These are phyloP conservation scores for Drosophila lutescens DNA, from an alignment of 2,888 invertebrate genomes.

Conservation along the genomic window DNA sequence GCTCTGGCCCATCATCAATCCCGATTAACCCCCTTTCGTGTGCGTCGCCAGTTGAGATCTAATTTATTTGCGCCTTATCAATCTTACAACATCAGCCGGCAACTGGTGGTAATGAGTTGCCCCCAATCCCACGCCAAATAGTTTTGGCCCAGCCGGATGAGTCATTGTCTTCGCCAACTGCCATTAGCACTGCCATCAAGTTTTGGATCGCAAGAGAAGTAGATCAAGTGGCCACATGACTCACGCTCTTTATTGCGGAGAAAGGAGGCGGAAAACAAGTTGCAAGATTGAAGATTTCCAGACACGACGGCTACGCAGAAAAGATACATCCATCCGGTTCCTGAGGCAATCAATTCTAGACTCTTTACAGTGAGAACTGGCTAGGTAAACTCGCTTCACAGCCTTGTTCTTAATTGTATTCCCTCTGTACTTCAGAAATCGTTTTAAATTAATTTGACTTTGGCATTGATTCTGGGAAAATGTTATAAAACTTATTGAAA, in stretches of 20 bases:
- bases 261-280: slow-evolving; percentile 19
- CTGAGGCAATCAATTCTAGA: background rate
- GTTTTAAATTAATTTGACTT: no score
- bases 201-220: slow-evolving; percentile 23
- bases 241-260: slow-evolving; percentile 14
- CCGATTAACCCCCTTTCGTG: slow-evolving; percentile 24
- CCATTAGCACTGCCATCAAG: slow-evolving; percentile 24
- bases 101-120: slow-evolving; percentile 19
- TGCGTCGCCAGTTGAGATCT: background rate
- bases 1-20: slow-evolving; percentile 38
- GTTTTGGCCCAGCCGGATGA: slow-evolving; percentile 15
- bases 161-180: slow-evolving; percentile 16
- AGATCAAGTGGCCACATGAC: slow-evolving; percentile 34
- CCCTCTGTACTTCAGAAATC: no score
- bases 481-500: no score
- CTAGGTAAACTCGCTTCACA: background rate
- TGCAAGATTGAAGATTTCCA: slow-evolving; percentile 26
- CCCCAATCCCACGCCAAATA: slow-evolving; percentile 25
- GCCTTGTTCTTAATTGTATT: no score
- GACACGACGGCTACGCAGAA: slow-evolving; percentile 11
- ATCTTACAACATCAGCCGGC: slow-evolving; percentile 13
- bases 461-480: no score
- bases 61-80: slow-evolving; percentile 13
- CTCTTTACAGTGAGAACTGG: background rate
- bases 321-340: slow-evolving; percentile 17